Percentiles rank a stretch among this genome's conserved stretches.
Evolutionary conservation across 1,140 invertebrate genomes (phyloP).

Genomic region (Eueides isabella): DNA sequence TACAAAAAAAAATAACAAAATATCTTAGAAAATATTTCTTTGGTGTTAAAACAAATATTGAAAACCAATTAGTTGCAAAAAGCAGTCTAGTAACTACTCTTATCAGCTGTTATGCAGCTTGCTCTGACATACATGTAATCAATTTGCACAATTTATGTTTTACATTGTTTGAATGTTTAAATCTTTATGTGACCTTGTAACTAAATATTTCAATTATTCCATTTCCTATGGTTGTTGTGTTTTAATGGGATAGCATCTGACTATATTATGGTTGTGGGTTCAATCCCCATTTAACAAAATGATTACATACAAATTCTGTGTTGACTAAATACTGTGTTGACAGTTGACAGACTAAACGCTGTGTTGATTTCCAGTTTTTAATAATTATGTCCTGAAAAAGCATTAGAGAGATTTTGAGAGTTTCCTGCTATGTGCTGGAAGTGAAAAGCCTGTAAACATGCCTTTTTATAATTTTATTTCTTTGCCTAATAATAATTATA

Average conservation of each 20-base stretch:
- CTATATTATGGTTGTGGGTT: too few species aligned
- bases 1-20: background rate
- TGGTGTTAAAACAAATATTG: background rate
- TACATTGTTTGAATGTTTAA: conserved; percentile 2
- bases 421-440: too few species aligned
- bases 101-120: conserved; percentile 4
- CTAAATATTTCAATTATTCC: background rate
- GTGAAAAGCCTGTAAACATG: too few species aligned
- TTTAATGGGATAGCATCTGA: too few species aligned
- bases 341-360: too few species aligned
- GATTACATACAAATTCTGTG: too few species aligned
- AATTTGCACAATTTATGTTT: conserved; percentile 15
- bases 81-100: conserved; percentile 14
- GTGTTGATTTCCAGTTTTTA: too few species aligned
- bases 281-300: too few species aligned
- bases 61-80: conserved; percentile 20
- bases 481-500: background rate
- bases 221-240: background rate
- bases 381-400: too few species aligned
- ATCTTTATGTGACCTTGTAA: background rate
- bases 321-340: too few species aligned
- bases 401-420: too few species aligned
- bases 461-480: too few species aligned
- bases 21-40: background rate
- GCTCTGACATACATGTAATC: conserved; percentile 8